Conservation (phyloP, 2,797 vertebrate genomes). For the Echiichthys vipera region DNA sequence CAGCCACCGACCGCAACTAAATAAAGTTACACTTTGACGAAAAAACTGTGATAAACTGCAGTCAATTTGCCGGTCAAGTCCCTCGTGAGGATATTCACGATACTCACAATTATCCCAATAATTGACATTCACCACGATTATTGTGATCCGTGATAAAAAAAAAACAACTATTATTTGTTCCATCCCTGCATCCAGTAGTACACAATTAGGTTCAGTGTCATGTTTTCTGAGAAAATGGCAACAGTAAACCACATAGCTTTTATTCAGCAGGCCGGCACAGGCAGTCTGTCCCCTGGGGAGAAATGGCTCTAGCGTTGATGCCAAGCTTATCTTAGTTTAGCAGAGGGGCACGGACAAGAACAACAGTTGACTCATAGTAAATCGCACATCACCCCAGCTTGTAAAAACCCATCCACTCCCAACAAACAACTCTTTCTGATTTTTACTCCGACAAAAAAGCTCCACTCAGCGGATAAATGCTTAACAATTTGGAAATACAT, state of each 20-base stretch:
- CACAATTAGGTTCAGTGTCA: slow-evolving; percentile 15
- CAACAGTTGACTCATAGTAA: slow-evolving; percentile 81
- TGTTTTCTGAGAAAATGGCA: slow-evolving; percentile 24
- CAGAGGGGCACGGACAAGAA: slow-evolving; percentile 65
- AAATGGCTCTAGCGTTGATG: slow-evolving; percentile 52
- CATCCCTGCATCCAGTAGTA: neutral
- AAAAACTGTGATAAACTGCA: too few species aligned
- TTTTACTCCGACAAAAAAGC: slow-evolving; percentile 43
- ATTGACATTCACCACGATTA: too few species aligned
- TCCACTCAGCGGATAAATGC: slow-evolving; percentile 74
- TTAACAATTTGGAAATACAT: slow-evolving; percentile 79
- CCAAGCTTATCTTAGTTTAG: slow-evolving; percentile 76
- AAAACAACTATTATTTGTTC: too few species aligned
- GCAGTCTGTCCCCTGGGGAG: slow-evolving; percentile 40
- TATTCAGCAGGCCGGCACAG: slow-evolving; percentile 39
- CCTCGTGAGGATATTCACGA: too few species aligned
- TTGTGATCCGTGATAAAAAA: too few species aligned
- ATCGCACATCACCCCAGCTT: slow-evolving; percentile 63
- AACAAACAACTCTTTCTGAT: slow-evolving; percentile 60
- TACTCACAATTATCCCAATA: too few species aligned
- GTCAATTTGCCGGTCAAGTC: too few species aligned
- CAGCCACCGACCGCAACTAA: too few species aligned
- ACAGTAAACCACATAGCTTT: slow-evolving; percentile 35
- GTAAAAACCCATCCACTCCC: slow-evolving; percentile 53
- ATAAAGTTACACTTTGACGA: too few species aligned